Evolutionary conservation across 1,140 invertebrate genomes (phyloP), one percentile per base, ranked within the genome.

Genomic region (Drosophila pallidifrons): DNA sequence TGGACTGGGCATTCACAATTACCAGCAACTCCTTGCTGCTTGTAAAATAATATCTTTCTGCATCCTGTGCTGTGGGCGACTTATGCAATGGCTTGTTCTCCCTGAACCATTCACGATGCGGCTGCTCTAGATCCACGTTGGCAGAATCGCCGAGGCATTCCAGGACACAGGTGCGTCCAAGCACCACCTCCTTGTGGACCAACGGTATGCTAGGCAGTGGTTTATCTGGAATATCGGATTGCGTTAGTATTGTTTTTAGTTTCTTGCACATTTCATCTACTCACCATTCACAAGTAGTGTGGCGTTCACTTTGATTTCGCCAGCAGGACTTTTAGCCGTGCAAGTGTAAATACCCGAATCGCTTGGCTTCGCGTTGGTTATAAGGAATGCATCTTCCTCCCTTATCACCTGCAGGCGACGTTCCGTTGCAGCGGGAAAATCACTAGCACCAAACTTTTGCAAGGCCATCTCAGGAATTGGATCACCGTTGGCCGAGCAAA

Each of bases 341-440:
- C 98, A 99, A 32, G 96, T 98, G 90, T 99, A 99, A 2, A 98
- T 94, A 1, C 98, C 98, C 85, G 96, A 96, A 92, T 99, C 98
- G 41, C 94, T 94, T 0, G 95, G 94, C 93, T 98, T 98, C 5
- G 98, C 96, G 93, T 98, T 96, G 6, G 97, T 94, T 73, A 99
- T 99, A 82, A 98, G 97, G 82, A 99, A 97, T 2, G 96, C 95
- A 92, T 98, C 97, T 93, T 99, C 98, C 20, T 95, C 95, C 1
- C 97, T 96, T 95, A 98, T 97, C 38, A 99, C 97, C 92, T 97
- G 96, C 95, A 99, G 96, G 20, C 98, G 94, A 46, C 98, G 95
- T 92, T 99, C 98, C 65, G 96, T 94, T 11, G 98, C 98, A 6
- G 98, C 98, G 7, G 98, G 98, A 92, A 99, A 99, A 92, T 98